These are phyloP conservation scores for Argopecten irradians DNA, from an alignment of 1,140 invertebrate species.

Conservation along the genomic window DNA sequence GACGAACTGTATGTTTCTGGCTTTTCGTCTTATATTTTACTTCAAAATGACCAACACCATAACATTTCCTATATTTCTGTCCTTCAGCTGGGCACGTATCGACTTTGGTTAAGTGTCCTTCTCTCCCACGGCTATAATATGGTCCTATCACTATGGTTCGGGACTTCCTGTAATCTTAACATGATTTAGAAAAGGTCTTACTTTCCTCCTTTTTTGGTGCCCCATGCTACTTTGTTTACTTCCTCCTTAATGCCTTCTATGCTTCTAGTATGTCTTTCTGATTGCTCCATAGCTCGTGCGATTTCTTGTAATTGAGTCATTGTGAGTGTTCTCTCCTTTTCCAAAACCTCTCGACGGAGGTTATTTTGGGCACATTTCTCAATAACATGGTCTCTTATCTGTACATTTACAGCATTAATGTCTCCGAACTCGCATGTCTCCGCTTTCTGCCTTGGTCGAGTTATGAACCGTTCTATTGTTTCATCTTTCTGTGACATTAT, in stretches of 20 bases:
- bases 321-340: slow-evolving; percentile 39
- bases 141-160: too few relatives aligned
- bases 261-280: slow-evolving; percentile 83
- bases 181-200: not conserved
- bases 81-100: too few relatives aligned
- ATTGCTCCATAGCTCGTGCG: slow-evolving; percentile 25
- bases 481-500: slow-evolving; percentile 34
- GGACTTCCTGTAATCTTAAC: too few relatives aligned
- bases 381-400: slow-evolving; percentile 45
- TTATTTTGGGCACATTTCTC: slow-evolving; percentile 37
- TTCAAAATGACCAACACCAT: too few relatives aligned
- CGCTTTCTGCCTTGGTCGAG: slow-evolving; percentile 37
- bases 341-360: slow-evolving; percentile 30
- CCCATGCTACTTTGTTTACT: not conserved
- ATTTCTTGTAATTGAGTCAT: slow-evolving; percentile 18
- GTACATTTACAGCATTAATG: slow-evolving; percentile 24
- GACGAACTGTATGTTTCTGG: too few relatives aligned
- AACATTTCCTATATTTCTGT: too few relatives aligned
- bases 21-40: too few relatives aligned
- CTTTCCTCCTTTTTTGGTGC: not conserved
- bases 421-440: slow-evolving; percentile 37
- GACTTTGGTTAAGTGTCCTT: too few relatives aligned
- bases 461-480: slow-evolving; percentile 47
- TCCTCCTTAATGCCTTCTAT: slow-evolving; percentile 27
- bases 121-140: too few relatives aligned